Base-by-base conservation (phyloP, 1,140 invertebrate species). In the Chymomyza costata region DNA sequence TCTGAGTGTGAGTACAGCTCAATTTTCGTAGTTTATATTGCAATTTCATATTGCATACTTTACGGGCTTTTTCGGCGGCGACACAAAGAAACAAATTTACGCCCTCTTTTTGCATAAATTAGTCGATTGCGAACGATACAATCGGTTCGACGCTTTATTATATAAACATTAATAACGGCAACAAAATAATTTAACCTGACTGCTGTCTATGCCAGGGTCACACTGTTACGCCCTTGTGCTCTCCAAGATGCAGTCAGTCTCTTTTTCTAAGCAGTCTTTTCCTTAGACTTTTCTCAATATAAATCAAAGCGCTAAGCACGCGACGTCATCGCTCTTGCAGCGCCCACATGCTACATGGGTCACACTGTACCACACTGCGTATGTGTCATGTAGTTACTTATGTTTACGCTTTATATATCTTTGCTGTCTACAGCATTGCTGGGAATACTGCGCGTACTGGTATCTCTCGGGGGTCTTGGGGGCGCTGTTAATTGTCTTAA, bases 291-390 rank as follows among this genome's bases (percentile, higher is more conserved):
- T n/a, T n/a, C n/a, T n/a, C 63, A 65, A 57, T 51, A 67, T 68
- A 68, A 67, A 68, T 68, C 64, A 68, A 60, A 50, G 51, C 45
- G 51, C 54, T 68, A 68, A 68, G 65, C 65, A 68, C 65, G 53
- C 65, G 46, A 68, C 52, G 53, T 68, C 65, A 66, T 57, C 65
- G 65, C 58, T 28, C 41, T 44, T 45, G 13, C 13, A 30, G n/a
- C n/a, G 6, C n/a, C n/a, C n/a, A n/a, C n/a, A n/a, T n/a, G n/a
- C n/a, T n/a, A n/a, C n/a, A n/a, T n/a, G n/a, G n/a, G n/a, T n/a
- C n/a, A n/a, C n/a, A n/a, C n/a, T n/a, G n/a, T n/a, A n/a, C 62
- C 41, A 64, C 52, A 35, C 28, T 50, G 61, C 61, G 61, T 64
- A 65, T 65, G 62, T 57, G 62, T 51, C 49, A 64, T n/a, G n/a